Conservation (phyloP, 2,888 invertebrate genomes). For the Agrotis puta region DNA sequence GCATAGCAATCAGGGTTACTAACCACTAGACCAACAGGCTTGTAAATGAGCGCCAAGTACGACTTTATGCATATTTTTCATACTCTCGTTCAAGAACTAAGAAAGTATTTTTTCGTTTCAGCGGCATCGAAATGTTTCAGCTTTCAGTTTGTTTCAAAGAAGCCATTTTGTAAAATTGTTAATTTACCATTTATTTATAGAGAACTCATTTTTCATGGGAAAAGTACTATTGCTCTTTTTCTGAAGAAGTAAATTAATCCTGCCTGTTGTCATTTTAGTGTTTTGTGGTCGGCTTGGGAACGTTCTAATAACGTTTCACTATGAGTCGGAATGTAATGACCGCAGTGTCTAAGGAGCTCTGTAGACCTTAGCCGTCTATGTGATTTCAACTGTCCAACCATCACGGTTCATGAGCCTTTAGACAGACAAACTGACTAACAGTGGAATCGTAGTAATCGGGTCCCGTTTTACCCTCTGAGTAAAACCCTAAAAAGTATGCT, state of each 20-base stretch:
- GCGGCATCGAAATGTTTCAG: not conserved
- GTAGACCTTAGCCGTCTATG: not conserved
- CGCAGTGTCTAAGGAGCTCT: not conserved
- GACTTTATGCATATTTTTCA: constrained; percentile 41
- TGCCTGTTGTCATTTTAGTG: not conserved
- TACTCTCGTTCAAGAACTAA: constrained; percentile 31
- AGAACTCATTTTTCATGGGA: not conserved
- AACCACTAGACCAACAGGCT: no score
- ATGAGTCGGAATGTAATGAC: not conserved
- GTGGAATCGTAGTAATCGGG: no score
- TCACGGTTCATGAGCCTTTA: no score
- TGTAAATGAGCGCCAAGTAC: constrained; percentile 37
- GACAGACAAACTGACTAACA: no score
- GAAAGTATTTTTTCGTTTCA: constrained; percentile 39
- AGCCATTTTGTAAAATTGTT: constrained; percentile 20
- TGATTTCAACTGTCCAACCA: no score
- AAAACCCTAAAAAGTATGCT: no score
- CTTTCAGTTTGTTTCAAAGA: constrained; percentile 10
- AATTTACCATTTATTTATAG: constrained; percentile 8
- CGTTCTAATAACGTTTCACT: not conserved
- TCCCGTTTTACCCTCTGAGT: no score
- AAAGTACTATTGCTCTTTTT: not conserved
- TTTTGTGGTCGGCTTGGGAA: not conserved
- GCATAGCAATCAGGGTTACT: no score
- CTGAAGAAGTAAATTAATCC: not conserved